Percentiles rank a stretch among this genome's conserved stretches.
These are phyloP conservation scores for Thamnophis sirtalis DNA, from an alignment of 2,113 vertebrate species.

Conservation along the genomic window DNA sequence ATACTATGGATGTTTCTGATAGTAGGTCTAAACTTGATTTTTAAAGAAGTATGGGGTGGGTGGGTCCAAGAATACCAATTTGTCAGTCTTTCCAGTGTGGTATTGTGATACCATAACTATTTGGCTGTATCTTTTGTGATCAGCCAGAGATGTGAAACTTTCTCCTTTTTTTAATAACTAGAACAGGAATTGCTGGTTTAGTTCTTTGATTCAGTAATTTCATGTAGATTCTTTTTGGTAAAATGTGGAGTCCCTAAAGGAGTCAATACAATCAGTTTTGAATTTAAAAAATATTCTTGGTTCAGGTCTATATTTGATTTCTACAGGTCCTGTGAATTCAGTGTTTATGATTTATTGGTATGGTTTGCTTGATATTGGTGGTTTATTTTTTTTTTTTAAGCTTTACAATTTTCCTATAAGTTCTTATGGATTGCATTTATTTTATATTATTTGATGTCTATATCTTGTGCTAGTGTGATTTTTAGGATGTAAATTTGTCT, in stretches of 20 bases:
- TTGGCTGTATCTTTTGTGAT: background rate
- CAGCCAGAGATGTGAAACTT: background rate
- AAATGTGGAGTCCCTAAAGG: background rate
- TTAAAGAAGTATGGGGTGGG: background rate
- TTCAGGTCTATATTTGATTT: background rate
- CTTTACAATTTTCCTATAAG: background rate
- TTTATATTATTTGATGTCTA: background rate
- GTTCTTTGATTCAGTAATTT: background rate
- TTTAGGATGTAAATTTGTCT: background rate
- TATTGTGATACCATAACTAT: background rate
- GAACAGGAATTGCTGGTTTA: background rate
- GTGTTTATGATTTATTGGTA: background rate
- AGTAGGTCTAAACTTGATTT: background rate
- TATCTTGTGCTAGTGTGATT: background rate
- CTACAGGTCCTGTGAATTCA: background rate
- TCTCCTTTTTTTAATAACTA: background rate
- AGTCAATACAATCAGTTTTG: background rate
- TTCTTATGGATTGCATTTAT: background rate
- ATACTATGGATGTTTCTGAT: background rate
- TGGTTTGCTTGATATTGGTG: background rate
- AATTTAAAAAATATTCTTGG: background rate
- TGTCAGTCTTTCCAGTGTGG: background rate
- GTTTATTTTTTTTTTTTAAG: background rate
- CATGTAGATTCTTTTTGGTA: background rate
- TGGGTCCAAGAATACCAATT: background rate